phyloP scores from a whole-genome alignment of 1,140 invertebrate genomes.

The Drosophila murphyi region DNA sequence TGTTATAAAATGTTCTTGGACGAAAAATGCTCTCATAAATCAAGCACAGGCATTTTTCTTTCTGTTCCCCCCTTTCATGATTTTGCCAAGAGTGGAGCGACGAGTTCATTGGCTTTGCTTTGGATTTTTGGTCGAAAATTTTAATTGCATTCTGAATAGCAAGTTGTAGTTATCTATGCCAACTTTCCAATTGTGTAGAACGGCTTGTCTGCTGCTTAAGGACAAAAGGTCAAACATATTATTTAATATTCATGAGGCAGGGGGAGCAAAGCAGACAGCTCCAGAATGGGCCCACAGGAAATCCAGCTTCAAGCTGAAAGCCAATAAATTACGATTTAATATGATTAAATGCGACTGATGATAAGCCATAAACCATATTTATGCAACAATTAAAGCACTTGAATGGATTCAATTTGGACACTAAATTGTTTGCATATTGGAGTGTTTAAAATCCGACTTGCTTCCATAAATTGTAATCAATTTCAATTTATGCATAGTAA shows the following conservation, averaged over 20 bases:
- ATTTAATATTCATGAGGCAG: conserved; percentile 70
- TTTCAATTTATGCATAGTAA: neutral
- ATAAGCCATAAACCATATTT: conserved; percentile 30
- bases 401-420: conserved; percentile 9
- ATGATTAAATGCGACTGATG: conserved; percentile 34
- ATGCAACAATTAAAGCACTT: conserved; percentile 33
- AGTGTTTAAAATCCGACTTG: neutral
- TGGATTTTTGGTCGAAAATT: conserved; percentile 51
- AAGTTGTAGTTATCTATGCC: conserved; percentile 70
- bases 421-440: conserved; percentile 18
- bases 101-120: conserved; percentile 70
- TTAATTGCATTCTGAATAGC: conserved; percentile 74
- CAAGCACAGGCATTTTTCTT: conserved; percentile 64
- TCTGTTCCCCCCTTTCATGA: conserved; percentile 4
- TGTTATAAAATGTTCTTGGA: conserved; percentile 50
- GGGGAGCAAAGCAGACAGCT: conserved; percentile 10
- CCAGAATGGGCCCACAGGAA: too few relatives aligned
- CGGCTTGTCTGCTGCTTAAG: conserved; percentile 35
- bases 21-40: conserved; percentile 76
- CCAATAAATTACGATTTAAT: conserved; percentile 42
- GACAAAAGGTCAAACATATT: conserved; percentile 70
- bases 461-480: neutral
- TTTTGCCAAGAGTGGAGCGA: conserved; percentile 22
- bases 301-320: neutral
- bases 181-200: conserved; percentile 57